Base-by-base conservation (phyloP, 2,113 vertebrate genomes). In the Actenoides lindsayi region DNA sequence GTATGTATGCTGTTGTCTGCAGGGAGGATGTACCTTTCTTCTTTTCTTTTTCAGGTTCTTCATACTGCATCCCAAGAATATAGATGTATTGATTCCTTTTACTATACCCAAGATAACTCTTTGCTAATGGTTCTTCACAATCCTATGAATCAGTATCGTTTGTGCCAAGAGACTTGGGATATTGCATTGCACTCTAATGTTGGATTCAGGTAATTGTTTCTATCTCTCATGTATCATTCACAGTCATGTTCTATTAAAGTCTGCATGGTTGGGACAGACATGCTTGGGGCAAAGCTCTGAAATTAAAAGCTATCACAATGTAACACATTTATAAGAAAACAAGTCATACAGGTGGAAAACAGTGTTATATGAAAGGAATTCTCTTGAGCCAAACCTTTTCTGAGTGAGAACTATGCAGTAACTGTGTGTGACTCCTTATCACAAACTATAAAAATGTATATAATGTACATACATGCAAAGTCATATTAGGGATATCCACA, bases 81-180 rank as follows among this genome's bases (percentile, higher is more conserved):
- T 27, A 75, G 82, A 63, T 99, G 98, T 74, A 35, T 99, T 88
- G 99, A 99, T 97, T 98, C 98, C 11, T 99, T 99, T 83, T 97
- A 98, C 92, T 97, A 98, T 79, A 97, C 89, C 27, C 98, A 97
- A 69, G 98, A 99, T 96, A 98, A 98, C 71, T 98, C 98, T 16
- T 77, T 99, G 35, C 98, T 99, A 37, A 13, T 99, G 69, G 96
- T 99, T 69, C 98, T 99, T 90, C 99, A 99, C 96, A 99, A 99
- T 95, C 99, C 99, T 68, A 98, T 99, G 98, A 98, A 98, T 93
- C 53, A 60, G 7, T 56, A 98, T 41, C 97, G 73, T 44, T 97
- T 98, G 60, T 98, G 97, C 68, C 96, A 93, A n/a, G 98, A 99
- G 84, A 88, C 93, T 30, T 99, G 99, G 99, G 93, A 98, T 41